Conservation (phyloP, 2,113 vertebrate species). For the Nicator chloris region DNA sequence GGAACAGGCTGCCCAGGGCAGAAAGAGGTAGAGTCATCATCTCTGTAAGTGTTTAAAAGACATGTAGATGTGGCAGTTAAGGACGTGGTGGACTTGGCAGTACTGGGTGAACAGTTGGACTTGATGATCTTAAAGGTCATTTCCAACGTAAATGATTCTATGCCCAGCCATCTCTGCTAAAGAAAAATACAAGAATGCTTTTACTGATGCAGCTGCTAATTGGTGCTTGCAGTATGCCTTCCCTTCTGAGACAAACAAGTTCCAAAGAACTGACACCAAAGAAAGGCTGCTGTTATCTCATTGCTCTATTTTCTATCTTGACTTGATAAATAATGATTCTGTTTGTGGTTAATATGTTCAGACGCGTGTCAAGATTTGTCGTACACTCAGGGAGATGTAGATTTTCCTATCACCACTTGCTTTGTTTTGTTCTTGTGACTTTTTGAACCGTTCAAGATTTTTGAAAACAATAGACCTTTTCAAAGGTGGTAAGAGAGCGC, state of each 20-base stretch:
- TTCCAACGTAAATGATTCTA: neutral
- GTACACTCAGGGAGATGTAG: neutral
- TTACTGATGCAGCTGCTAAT: neutral
- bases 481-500: neutral
- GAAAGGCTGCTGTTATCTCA: neutral
- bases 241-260: neutral
- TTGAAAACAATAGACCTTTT: neutral
- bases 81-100: neutral
- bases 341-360: conserved; percentile 31
- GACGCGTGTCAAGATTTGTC: neutral
- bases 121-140: neutral
- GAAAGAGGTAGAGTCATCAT: neutral
- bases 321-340: neutral
- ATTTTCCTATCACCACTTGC: conserved; percentile 7
- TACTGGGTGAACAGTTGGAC: neutral
- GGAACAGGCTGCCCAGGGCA: neutral
- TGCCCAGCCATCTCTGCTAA: neutral
- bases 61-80: neutral
- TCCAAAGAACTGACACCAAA: neutral
- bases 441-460: neutral
- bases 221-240: neutral
- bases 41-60: neutral
- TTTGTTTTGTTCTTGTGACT: conserved; percentile 23
- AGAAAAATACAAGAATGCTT: neutral
- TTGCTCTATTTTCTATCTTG: neutral